Conservation (phyloP, 2,888 invertebrate species). For the Scaptomyza cyrtandrae region DNA sequence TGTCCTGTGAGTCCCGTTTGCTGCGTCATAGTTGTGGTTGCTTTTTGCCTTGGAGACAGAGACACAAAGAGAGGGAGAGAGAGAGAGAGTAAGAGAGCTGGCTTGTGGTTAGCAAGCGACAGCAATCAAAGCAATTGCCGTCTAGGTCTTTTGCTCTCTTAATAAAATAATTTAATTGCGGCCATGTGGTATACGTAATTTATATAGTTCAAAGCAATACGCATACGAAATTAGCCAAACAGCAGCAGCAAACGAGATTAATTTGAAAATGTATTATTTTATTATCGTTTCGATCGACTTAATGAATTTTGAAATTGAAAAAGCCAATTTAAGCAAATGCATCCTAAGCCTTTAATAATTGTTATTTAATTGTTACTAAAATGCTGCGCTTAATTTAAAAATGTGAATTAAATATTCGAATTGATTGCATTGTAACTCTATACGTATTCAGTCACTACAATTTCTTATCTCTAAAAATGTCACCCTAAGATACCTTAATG, state of each 20-base stretch:
- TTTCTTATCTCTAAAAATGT: too few species aligned
- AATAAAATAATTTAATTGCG: slow-evolving; percentile 76
- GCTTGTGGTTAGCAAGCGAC: slow-evolving; percentile 61
- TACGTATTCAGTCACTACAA: too few species aligned
- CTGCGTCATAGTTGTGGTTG: slow-evolving; percentile 66
- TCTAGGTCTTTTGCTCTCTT: slow-evolving; percentile 46
- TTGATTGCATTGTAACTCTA: too few species aligned
- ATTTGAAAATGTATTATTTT: slow-evolving; percentile 10
- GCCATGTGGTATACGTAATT: slow-evolving; percentile 62
- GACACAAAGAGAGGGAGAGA: neutral
- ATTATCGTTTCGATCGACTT: neutral
- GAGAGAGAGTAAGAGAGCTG: neutral
- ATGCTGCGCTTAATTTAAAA: too few species aligned
- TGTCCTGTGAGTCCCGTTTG: slow-evolving; percentile 17
- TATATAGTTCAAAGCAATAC: slow-evolving; percentile 64
- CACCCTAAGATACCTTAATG: neutral
- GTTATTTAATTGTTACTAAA: neutral
- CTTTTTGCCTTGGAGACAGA: neutral
- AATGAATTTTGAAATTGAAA: neutral
- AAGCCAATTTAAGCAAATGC: neutral
- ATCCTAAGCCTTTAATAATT: neutral
- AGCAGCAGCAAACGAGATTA: slow-evolving; percentile 19
- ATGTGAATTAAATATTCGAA: too few species aligned
- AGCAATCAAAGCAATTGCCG: slow-evolving; percentile 73
- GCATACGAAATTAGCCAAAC: slow-evolving; percentile 59